Percentiles rank a stretch among this genome's conserved stretches.
These are phyloP conservation scores for Agapetus fuscipes DNA, from an alignment of 2,888 invertebrate species.

Conservation along the genomic window DNA sequence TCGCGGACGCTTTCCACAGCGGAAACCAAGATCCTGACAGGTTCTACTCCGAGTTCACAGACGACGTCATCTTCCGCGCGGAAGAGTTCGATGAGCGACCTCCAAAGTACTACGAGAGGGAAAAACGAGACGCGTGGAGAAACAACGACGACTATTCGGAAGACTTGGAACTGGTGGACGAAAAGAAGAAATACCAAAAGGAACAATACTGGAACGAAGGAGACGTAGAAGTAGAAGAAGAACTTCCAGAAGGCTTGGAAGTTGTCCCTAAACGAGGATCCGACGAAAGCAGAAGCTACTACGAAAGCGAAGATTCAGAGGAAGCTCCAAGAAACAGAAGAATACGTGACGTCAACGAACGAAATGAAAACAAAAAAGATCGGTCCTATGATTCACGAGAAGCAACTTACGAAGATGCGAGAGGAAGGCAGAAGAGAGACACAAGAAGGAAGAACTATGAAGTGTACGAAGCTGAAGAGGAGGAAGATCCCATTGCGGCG, in stretches of 20 bases:
- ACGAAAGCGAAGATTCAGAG: background rate
- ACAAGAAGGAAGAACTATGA: constrained; percentile 11
- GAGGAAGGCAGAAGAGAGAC: too few species aligned
- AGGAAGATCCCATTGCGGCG: constrained; percentile 7
- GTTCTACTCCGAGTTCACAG: constrained; percentile 15
- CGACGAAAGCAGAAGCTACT: background rate
- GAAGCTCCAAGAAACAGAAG: background rate
- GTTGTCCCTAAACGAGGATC: constrained; percentile 2
- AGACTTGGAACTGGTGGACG: constrained; percentile 9
- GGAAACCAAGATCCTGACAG: constrained; percentile 5
- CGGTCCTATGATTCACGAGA: constrained; percentile 12
- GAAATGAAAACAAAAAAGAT: constrained; percentile 10
- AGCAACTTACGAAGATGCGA: constrained; percentile 7
- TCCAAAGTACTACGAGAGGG: constrained; percentile 1
- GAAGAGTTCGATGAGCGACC: constrained; percentile 1
- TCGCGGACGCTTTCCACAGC: constrained; percentile 7
- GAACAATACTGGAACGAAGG: constrained; percentile 20
- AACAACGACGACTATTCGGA: constrained; percentile 5
- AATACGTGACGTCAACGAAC: constrained; percentile 1
- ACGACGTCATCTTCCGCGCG: constrained; percentile 8
- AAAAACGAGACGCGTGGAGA: constrained; percentile 3
- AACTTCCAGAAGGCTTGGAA: constrained; percentile 5
- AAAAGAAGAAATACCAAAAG: constrained; percentile 16
- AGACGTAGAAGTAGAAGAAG: constrained; percentile 19
- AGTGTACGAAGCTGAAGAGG: constrained; percentile 15